Evolutionary conservation across 2,888 invertebrate genomes (phyloP).

Genomic region (Lydus trimaculatus): DNA sequence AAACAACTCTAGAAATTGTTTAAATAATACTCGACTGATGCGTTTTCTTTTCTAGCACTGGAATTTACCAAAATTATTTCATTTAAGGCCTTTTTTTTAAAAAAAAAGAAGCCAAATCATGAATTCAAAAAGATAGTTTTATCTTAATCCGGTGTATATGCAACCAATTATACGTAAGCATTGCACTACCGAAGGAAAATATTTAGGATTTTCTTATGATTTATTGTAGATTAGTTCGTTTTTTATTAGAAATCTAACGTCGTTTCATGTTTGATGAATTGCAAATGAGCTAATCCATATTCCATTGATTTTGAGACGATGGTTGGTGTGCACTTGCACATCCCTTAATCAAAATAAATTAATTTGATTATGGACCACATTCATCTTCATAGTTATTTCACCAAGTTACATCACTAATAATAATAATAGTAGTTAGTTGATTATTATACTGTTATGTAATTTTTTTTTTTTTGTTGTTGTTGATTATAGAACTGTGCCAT

Average conservation of each 20-base stretch:
- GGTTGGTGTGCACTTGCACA: neutral
- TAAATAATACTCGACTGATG: neutral
- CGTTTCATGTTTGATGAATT: conserved; percentile 2
- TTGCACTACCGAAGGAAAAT: too few species aligned
- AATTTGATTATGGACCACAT: neutral
- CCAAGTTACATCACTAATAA: neutral
- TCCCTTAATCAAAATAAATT: neutral
- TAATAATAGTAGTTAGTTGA: too few species aligned
- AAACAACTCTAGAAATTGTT: neutral
- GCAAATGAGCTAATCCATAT: neutral
- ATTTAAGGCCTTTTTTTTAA: too few species aligned
- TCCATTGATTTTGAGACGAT: neutral
- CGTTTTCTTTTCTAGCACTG: neutral
- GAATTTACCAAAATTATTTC: neutral
- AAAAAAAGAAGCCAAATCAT: too few species aligned
- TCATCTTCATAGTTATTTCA: neutral
- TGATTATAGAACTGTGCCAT: conserved; percentile 74
- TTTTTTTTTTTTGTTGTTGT: conserved; percentile 36
- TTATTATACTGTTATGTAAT: neutral
- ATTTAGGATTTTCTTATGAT: too few species aligned
- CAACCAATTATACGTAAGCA: conserved; percentile 11
- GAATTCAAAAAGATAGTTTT: neutral
- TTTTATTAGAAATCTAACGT: neutral
- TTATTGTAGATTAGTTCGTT: neutral
- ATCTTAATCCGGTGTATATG: neutral